A percentile compares a stretch with the other conserved stretches of the same genome.
Evolutionary conservation across 2,888 invertebrate species (phyloP).

Genomic region (Epicampocera succincta): DNA sequence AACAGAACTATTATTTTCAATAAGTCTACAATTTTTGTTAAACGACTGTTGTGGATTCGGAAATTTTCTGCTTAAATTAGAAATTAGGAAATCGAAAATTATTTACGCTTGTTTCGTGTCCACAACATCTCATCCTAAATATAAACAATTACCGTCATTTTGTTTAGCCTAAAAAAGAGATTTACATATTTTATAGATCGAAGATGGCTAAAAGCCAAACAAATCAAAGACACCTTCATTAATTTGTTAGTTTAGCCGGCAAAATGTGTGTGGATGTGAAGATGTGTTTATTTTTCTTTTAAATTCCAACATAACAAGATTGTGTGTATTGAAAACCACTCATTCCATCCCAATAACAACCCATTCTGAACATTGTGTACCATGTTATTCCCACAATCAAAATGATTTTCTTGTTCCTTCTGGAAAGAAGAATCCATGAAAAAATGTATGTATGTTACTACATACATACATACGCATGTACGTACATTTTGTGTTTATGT

Average conservation of each 20-base stretch:
- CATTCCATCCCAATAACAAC: constrained; percentile 41
- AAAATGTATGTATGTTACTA: too few relatives aligned
- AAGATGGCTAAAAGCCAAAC: constrained; percentile 13
- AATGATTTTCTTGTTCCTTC: constrained; percentile 23
- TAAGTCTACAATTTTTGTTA: too few relatives aligned
- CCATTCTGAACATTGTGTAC: constrained; percentile 17
- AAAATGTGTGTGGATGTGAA: constrained; percentile 25
- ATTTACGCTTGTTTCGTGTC: constrained; percentile 14
- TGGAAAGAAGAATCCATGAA: constrained; percentile 5
- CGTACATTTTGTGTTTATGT: constrained; percentile 34
- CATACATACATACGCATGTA: too few relatives aligned
- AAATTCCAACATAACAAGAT: constrained; percentile 20
- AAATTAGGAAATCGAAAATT: constrained; percentile 25
- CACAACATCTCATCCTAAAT: constrained; percentile 28
- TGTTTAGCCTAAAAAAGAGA: background rate
- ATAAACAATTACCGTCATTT: constrained; percentile 27
- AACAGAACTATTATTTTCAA: too few relatives aligned
- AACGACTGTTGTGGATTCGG: too few relatives aligned
- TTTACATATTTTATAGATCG: constrained; percentile 35
- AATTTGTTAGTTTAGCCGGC: constrained; percentile 44
- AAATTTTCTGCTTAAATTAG: background rate
- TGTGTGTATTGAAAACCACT: constrained; percentile 24
- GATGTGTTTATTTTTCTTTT: constrained; percentile 23
- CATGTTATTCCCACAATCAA: constrained; percentile 57
- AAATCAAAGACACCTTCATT: constrained; percentile 39